phyloP scores from a whole-genome alignment of 2,888 invertebrate genomes.

The Poecilus cupreus region DNA sequence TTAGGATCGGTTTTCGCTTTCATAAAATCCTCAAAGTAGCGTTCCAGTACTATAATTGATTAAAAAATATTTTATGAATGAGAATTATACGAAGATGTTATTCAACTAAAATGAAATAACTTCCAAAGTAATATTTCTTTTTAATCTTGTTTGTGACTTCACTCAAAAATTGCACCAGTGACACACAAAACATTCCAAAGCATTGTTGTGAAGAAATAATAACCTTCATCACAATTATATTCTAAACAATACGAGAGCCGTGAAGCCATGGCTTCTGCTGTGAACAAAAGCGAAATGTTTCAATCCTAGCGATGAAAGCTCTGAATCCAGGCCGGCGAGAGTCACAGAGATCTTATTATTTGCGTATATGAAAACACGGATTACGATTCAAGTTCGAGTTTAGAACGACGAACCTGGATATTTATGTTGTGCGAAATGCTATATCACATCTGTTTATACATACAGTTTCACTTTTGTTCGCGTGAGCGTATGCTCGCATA shows the following conservation, averaged over 20 bases:
- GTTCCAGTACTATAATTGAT: too few species aligned
- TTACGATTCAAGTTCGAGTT: background rate
- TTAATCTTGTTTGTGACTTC: too few species aligned
- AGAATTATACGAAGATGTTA: too few species aligned
- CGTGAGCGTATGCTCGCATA: too few species aligned
- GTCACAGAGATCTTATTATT: background rate
- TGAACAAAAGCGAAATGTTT: slow-evolving; percentile 4
- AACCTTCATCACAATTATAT: background rate
- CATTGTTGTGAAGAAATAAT: background rate
- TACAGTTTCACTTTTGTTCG: background rate
- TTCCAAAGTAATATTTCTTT: too few species aligned
- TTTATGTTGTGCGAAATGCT: background rate
- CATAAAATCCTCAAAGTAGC: too few species aligned
- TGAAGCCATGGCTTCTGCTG: background rate
- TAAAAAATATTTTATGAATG: too few species aligned
- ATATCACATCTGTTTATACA: background rate
- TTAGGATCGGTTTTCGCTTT: too few species aligned
- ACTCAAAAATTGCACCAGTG: background rate
- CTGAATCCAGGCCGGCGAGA: background rate
- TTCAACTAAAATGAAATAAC: too few species aligned
- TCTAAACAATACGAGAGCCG: background rate
- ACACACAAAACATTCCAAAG: background rate
- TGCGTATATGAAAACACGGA: background rate
- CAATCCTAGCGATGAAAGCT: background rate
- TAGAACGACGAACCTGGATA: too few species aligned